Percentiles rank a stretch among this genome's conserved stretches.
Conservation (phyloP, 2,797 vertebrate species). For the Sebastes hubbsi region DNA sequence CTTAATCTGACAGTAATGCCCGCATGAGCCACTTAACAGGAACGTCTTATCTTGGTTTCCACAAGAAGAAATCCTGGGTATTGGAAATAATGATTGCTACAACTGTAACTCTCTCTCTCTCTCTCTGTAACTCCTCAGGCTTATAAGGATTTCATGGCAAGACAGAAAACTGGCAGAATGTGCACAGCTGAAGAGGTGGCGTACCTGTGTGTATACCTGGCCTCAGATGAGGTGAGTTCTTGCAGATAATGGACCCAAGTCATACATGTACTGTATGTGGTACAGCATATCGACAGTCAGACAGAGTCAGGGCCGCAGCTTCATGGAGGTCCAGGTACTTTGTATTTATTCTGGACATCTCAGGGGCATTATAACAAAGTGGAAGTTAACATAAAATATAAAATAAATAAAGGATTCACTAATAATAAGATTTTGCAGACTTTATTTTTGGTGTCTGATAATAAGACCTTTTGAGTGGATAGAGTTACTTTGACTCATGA, state of each 20-base stretch:
- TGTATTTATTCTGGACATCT: background rate
- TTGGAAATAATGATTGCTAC: background rate
- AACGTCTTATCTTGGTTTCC: background rate
- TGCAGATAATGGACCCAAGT: constrained; percentile 14
- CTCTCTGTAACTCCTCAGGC: constrained; percentile 76
- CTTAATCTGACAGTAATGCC: background rate
- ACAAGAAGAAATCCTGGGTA: background rate
- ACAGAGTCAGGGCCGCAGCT: background rate
- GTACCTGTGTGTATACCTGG: constrained; percentile 92
- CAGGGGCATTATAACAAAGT: background rate
- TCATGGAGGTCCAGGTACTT: background rate
- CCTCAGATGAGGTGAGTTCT: constrained; percentile 91
- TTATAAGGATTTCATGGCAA: constrained; percentile 89
- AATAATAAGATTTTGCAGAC: background rate
- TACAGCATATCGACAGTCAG: background rate
- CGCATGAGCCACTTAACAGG: background rate
- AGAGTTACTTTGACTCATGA: background rate
- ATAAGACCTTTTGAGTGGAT: background rate
- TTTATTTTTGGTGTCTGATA: background rate
- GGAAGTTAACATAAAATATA: background rate
- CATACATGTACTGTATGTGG: background rate
- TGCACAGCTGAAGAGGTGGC: constrained; percentile 94
- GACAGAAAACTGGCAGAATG: constrained; percentile 93
- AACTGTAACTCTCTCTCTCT: background rate
- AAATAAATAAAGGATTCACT: too few relatives aligned